Evolutionary conservation across 2,888 invertebrate genomes (phyloP), one percentile per base, ranked within the genome.

Genomic region (Dolichopus griseipennis): DNA sequence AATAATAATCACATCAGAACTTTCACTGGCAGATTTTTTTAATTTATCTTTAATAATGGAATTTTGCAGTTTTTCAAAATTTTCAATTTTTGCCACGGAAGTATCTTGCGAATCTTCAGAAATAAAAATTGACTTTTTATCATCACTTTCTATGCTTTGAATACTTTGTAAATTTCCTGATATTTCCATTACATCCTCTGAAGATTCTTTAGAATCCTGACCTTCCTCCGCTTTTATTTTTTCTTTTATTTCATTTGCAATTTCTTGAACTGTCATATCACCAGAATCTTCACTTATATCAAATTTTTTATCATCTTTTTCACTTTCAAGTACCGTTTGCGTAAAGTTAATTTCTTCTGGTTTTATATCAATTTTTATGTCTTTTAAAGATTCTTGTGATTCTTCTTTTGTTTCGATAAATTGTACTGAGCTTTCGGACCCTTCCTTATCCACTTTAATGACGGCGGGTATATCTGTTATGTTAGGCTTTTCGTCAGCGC

Each of bases 1-100:
- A 63, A 75, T 75, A n/a, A 75, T 70, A 52, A 75, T 74, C 10
- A 75, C 73, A 68, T 75, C 75, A 0, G 74, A 74, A 66, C 69
- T 72, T 33, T 74, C 74, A 61, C 73, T 74, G 5, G 67, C 20
- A 3, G 73, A 70, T 12, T 68, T 65, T 61, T 73, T 71, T 62
- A 66, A 66, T 3, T 18, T 20, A 4, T 20, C 33, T 37, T 64
- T 27, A 27, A 63, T 27, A 15, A 10, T 27, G 1, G 63, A 27
- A 10, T 12, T 63, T 20, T 73, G 68, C 61, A 70, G 70, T 37
- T 71, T 71, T 66, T 73, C 73, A 12, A 72, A 71, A 61, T 67
- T 68, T 65, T 68, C 68, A 3, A 20, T 64, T 64, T 34, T 34
- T n/a, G 64, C 8, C 3, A 64, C 12, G 4, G 15, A 1, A 27